These are phyloP conservation scores for Xanthia icteritia DNA, from an alignment of 2,888 invertebrate species.

Conservation along the genomic window DNA sequence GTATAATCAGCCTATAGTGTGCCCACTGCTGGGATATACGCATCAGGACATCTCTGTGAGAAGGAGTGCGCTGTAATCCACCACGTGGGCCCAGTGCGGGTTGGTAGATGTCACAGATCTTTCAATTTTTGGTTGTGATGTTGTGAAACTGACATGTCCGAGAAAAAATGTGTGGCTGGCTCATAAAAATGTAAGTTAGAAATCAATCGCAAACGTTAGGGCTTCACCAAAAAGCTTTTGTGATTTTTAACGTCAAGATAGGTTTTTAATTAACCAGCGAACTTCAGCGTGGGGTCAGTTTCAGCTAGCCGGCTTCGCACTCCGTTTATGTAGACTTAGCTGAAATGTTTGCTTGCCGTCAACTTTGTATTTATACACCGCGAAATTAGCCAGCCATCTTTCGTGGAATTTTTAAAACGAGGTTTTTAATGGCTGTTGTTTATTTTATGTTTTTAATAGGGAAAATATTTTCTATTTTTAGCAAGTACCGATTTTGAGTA, in stretches of 20 bases:
- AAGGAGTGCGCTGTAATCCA: no score
- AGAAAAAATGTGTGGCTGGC: no score
- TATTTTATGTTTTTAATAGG: background rate
- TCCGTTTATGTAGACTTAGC: slow-evolving; percentile 43
- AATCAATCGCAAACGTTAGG: slow-evolving; percentile 34
- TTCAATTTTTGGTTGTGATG: no score
- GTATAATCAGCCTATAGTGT: no score
- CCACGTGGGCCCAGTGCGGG: no score
- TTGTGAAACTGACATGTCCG: no score
- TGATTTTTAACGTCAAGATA: slow-evolving; percentile 69
- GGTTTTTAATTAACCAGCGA: slow-evolving; percentile 72
- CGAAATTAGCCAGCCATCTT: slow-evolving; percentile 40
- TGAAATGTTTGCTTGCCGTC: slow-evolving; percentile 53
- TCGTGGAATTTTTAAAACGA: background rate
- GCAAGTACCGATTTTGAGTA: background rate
- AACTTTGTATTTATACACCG: slow-evolving; percentile 44
- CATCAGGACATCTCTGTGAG: no score
- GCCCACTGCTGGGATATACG: no score
- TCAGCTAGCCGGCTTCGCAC: slow-evolving; percentile 49
- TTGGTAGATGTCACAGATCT: no score
- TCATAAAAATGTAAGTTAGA: background rate
- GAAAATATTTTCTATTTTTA: background rate
- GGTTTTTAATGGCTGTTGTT: background rate
- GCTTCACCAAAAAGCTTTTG: slow-evolving; percentile 58
- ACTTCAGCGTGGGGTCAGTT: slow-evolving; percentile 60